Evolutionary conservation across 2,888 invertebrate genomes (phyloP), one percentile per base, ranked within the genome.

Genomic region (Idaea aversata): DNA sequence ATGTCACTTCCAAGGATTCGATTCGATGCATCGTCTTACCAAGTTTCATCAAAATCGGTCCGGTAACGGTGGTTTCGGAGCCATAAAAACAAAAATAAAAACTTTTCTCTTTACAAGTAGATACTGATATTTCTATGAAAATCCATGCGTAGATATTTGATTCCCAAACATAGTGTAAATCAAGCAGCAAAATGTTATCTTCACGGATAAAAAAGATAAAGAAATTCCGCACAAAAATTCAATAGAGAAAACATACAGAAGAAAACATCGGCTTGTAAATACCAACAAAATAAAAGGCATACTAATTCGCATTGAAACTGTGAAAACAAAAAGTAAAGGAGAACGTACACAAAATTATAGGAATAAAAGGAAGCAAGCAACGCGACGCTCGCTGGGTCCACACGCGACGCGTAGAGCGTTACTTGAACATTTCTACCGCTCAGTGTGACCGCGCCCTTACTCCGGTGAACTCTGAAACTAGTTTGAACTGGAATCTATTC

Each of bases 221-320:
- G 15, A 15, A 59, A 59, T 15, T 59, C 5, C 58, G 5, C 58
- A 59, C 5, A 4, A 15, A 16, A 59, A 16, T 10, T 58, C 59
- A 13, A 59, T 59, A 25, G 59, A 4, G 15, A 59, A 59, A 34
- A 34, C 59, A 59, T 25, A 59, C 59, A 59, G 34, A 59, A 34
- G 16, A 59, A 59, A 59, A 13, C 59, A 34, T 59, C 34, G 34
- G 10, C 34, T 16, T 59, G 59, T 59, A 34, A 59, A 34, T 15
- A 34, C 34, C 13, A 34, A n/a, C 57, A 15, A 59, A 67, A 64
- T 57, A 72, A 68, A 72, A 71, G 65, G 70, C 70, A 69, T 67
- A 62, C 66, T 71, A 72, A 70, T 70, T 72, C 72, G 69, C 68
- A 72, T 71, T 74, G 70, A 72, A 70, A 66, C 65, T 69, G 66